Conservation (phyloP, 2,888 invertebrate species). For the Ochlodes sylvanus region DNA sequence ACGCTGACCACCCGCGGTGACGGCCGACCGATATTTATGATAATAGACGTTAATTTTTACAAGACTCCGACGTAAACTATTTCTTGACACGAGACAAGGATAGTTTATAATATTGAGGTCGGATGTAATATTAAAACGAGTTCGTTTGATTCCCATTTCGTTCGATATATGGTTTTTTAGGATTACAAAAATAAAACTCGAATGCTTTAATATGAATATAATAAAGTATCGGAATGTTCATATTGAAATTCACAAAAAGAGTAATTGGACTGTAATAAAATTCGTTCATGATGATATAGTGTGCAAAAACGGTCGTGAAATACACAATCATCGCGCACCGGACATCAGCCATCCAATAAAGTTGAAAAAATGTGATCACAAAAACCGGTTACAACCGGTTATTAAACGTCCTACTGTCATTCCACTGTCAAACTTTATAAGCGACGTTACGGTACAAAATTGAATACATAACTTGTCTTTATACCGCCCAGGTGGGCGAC, state of each 20-base stretch:
- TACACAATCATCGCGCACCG: conserved; percentile 18
- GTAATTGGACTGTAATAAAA: conserved; percentile 22
- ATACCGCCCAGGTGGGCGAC: conserved; percentile 58
- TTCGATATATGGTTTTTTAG: too few relatives aligned
- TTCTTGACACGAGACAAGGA: not conserved
- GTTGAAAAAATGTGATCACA: conserved; percentile 28
- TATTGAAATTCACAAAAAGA: not conserved
- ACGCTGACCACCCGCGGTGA: conserved; percentile 13
- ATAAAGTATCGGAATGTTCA: not conserved
- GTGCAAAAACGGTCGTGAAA: conserved; percentile 17
- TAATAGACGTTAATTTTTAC: conserved; percentile 14
- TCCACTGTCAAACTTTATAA: conserved; percentile 36
- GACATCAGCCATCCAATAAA: conserved; percentile 21
- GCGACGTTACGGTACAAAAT: conserved; percentile 50
- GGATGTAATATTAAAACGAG: not conserved
- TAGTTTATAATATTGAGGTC: not conserved
- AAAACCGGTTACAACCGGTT: conserved; percentile 23
- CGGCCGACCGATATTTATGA: not conserved
- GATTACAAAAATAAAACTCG: too few relatives aligned
- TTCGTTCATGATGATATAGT: conserved; percentile 21
- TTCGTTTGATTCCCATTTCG: too few relatives aligned
- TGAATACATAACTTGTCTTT: conserved; percentile 68
- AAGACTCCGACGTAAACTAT: conserved; percentile 2
- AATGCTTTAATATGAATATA: too few relatives aligned
- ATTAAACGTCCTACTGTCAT: conserved; percentile 28